Evolutionary conservation across 2,888 invertebrate genomes (phyloP).

Genomic region (Leucophenga maculata): DNA sequence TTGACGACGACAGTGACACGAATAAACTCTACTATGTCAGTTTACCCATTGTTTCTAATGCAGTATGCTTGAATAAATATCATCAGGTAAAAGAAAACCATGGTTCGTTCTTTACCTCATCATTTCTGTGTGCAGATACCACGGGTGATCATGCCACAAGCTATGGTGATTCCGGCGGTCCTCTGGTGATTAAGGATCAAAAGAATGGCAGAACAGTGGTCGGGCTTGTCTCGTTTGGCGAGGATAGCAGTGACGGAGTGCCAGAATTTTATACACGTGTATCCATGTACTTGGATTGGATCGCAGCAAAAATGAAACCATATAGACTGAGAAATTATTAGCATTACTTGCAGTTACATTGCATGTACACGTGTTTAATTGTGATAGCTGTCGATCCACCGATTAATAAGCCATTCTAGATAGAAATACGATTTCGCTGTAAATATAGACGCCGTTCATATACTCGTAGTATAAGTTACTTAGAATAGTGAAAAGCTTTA

Average conservation of each 20-base stretch:
- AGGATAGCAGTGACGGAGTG: background rate
- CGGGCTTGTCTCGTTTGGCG: background rate
- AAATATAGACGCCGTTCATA: no score
- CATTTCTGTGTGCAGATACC: background rate
- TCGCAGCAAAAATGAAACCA: background rate
- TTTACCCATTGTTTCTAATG: background rate
- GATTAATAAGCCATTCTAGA: no score
- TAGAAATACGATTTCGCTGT: no score
- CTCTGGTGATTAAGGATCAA: background rate
- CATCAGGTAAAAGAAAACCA: no score
- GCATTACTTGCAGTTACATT: no score
- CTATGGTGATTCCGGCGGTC: slow-evolving; percentile 5
- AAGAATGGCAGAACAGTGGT: background rate
- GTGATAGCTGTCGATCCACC: no score
- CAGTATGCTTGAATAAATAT: background rate
- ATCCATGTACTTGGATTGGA: slow-evolving; percentile 4
- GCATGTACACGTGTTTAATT: no score
- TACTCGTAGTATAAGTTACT: no score
- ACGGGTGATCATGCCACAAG: background rate
- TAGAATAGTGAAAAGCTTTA: no score
- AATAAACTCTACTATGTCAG: background rate
- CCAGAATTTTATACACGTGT: slow-evolving; percentile 11
- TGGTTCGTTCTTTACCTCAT: background rate
- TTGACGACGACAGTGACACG: slow-evolving; percentile 7
- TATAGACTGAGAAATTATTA: background rate